Conservation (phyloP, 2,888 invertebrate species). For the Epinotia bilunana region DNA sequence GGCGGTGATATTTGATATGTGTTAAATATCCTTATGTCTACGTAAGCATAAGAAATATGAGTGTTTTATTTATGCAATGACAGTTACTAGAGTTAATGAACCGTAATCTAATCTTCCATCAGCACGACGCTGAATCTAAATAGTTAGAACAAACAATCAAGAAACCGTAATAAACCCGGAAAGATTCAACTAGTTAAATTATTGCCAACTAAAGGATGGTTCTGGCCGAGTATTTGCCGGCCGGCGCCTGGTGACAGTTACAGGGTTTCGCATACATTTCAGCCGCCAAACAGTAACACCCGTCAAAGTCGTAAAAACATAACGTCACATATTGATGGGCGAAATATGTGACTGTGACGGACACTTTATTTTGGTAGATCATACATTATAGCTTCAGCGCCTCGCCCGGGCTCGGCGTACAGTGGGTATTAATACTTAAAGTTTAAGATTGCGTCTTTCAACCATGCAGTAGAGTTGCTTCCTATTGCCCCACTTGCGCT, state of each 20-base stretch:
- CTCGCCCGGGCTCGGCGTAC: too few relatives aligned
- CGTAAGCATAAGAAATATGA: constrained; percentile 18
- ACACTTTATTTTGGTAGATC: neutral
- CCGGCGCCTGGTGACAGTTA: neutral
- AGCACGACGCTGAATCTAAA: neutral
- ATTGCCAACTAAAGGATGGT: neutral
- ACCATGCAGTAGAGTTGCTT: neutral
- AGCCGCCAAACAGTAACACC: too few relatives aligned
- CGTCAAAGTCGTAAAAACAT: too few relatives aligned
- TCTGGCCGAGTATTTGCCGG: neutral
- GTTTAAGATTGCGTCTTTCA: neutral
- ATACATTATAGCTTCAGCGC: neutral
- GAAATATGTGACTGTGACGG: neutral
- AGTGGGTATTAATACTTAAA: too few relatives aligned
- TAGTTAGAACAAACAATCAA: neutral
- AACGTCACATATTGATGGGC: neutral
- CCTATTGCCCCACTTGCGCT: neutral
- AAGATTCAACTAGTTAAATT: neutral
- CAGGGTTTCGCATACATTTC: too few relatives aligned
- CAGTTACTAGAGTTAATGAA: neutral
- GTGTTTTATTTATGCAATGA: constrained; percentile 21
- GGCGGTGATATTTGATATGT: constrained; percentile 38
- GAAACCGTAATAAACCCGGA: neutral
- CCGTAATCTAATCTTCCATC: constrained; percentile 19
- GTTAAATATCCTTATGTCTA: constrained; percentile 28